Evolutionary conservation across 2,113 vertebrate species (phyloP).

Genomic region (Coracopsis vasa): DNA sequence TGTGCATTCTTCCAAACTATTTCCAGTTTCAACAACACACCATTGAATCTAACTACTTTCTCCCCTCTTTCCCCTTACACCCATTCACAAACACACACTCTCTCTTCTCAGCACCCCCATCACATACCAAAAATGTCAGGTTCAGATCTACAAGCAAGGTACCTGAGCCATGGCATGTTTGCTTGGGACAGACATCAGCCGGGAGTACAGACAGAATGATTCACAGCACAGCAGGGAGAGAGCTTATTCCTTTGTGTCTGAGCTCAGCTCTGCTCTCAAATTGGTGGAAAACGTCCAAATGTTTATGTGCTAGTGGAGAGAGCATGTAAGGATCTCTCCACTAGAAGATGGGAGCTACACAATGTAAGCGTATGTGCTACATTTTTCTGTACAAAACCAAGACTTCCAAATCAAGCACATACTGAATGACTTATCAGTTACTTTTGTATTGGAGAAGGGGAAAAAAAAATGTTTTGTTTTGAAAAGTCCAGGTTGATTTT

Average conservation of each 20-base stretch:
- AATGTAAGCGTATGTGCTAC: fast-evolving
- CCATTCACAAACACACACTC: background rate
- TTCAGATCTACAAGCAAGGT: background rate
- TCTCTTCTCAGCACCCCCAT: background rate
- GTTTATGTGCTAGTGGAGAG: background rate
- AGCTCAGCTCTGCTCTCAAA: background rate
- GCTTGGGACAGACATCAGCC: background rate
- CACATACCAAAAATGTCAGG: fast-evolving
- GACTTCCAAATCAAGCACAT: background rate
- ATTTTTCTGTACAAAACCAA: background rate
- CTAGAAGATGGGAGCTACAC: background rate
- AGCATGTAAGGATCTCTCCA: background rate
- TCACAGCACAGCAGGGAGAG: background rate
- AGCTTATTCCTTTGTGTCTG: background rate
- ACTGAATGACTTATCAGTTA: background rate
- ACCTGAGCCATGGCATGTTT: background rate
- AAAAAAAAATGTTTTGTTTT: background rate
- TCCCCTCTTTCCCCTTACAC: background rate
- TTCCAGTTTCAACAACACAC: background rate
- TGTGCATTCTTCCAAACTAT: background rate
- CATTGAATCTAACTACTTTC: background rate
- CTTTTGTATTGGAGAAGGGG: background rate
- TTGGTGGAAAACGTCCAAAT: background rate
- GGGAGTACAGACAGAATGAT: background rate
- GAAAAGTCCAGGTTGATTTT: background rate